Evolutionary conservation across 2,888 invertebrate species (phyloP).

Genomic region (Chelonus formosanus): DNA sequence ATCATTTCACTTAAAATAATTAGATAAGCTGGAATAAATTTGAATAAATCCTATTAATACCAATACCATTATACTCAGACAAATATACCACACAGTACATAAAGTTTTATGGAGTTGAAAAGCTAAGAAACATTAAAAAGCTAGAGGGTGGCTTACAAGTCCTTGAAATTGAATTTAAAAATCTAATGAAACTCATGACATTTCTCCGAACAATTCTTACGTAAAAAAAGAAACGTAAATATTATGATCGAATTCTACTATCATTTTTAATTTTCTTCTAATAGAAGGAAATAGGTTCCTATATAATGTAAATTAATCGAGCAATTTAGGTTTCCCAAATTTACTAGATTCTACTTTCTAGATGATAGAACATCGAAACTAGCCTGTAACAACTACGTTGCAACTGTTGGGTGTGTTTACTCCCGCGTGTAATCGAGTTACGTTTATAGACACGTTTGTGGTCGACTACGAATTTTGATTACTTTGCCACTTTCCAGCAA

Average conservation of each 20-base stretch:
- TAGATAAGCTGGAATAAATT: not conserved
- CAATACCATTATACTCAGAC: not conserved
- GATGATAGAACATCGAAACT: slow-evolving; percentile 18
- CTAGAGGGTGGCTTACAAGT: too few relatives aligned
- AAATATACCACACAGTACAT: not conserved
- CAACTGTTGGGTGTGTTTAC: slow-evolving; percentile 29
- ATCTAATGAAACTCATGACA: too few relatives aligned
- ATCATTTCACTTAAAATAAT: too few relatives aligned
- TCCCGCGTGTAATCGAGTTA: slow-evolving; percentile 34
- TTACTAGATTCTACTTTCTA: slow-evolving; percentile 14
- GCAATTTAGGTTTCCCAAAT: slow-evolving; percentile 7
- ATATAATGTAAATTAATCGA: slow-evolving; percentile 15
- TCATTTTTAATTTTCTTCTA: too few relatives aligned
- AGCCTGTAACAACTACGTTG: slow-evolving; percentile 26
- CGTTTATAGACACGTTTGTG: slow-evolving; percentile 32
- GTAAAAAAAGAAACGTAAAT: too few relatives aligned
- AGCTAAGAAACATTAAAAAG: too few relatives aligned
- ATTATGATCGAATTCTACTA: too few relatives aligned
- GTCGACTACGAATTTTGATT: slow-evolving; percentile 28
- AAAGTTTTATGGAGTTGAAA: too few relatives aligned
- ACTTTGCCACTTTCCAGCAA: slow-evolving; percentile 27
- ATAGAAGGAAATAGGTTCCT: not conserved
- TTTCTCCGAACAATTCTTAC: too few relatives aligned
- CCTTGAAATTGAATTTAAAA: too few relatives aligned
- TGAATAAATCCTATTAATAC: not conserved